These are phyloP conservation scores for Florisuga fusca DNA, from an alignment of 2,797 vertebrate genomes.

Conservation along the genomic window DNA sequence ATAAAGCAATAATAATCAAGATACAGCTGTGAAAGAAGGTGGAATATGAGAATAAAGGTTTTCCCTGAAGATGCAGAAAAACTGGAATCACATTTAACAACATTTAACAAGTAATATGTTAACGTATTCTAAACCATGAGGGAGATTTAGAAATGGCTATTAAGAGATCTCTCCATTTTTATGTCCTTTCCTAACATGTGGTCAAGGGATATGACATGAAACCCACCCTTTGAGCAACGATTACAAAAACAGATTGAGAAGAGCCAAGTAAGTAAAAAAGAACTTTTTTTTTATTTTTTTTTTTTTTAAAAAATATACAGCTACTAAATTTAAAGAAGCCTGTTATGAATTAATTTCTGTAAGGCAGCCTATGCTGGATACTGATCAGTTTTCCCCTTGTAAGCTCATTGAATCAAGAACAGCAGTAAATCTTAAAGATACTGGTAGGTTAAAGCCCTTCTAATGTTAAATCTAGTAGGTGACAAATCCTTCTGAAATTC, in stretches of 20 bases:
- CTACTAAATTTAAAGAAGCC: not conserved
- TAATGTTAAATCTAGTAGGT: not conserved
- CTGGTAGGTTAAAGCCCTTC: not conserved
- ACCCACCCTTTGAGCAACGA: not conserved
- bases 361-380: not conserved
- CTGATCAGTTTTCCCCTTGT: not conserved
- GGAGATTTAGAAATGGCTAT: not conserved
- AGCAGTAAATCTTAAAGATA: not conserved
- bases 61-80: not conserved
- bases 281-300: not conserved
- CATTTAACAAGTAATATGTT: not conserved
- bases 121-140: not conserved
- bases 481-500: not conserved
- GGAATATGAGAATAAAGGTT: not conserved
- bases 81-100: not conserved
- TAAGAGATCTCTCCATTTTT: not conserved
- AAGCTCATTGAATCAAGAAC: not conserved
- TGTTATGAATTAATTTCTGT: not conserved
- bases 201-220: not conserved
- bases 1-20: not conserved
- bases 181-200: not conserved
- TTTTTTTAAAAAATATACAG: not conserved
- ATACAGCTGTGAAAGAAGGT: not conserved
- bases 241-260: not conserved
- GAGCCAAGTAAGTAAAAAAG: not conserved